Conservation (phyloP, 2,113 vertebrate species). For the Ceuthmochares aereus region DNA sequence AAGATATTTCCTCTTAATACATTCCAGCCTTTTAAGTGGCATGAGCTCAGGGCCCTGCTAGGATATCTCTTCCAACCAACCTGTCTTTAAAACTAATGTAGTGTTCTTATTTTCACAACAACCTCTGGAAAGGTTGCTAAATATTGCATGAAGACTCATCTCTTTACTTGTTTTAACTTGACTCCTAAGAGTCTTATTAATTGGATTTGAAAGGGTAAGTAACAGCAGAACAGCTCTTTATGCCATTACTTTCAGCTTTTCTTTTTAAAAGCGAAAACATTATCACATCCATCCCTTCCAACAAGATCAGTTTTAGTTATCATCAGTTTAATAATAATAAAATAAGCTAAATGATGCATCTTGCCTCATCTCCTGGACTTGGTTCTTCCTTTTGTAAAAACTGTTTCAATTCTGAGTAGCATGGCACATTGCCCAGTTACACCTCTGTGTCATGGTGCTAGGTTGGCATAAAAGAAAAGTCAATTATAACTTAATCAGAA, state of each 20-base stretch:
- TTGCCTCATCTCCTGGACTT: neutral
- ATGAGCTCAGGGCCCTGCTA: neutral
- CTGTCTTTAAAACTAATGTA: neutral
- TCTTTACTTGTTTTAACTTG: neutral
- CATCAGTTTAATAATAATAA: neutral
- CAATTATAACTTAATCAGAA: neutral
- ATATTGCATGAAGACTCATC: neutral
- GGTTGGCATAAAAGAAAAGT: neutral
- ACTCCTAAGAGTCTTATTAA: neutral
- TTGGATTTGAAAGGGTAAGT: neutral
- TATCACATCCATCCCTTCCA: neutral
- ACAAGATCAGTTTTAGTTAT: neutral
- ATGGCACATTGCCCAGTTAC: neutral
- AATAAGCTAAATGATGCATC: neutral
- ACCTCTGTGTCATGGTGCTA: neutral
- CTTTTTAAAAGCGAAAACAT: neutral
- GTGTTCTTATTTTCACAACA: neutral
- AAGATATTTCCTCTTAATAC: neutral
- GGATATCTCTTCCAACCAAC: neutral
- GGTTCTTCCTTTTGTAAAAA: neutral
- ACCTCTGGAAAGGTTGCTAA: neutral
- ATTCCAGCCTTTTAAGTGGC: neutral
- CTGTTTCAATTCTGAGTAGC: rapidly evolving
- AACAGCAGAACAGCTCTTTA: neutral
- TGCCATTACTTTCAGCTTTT: neutral